Conservation (phyloP, 2,113 vertebrate genomes). For the Ceyx cyanopectus region DNA sequence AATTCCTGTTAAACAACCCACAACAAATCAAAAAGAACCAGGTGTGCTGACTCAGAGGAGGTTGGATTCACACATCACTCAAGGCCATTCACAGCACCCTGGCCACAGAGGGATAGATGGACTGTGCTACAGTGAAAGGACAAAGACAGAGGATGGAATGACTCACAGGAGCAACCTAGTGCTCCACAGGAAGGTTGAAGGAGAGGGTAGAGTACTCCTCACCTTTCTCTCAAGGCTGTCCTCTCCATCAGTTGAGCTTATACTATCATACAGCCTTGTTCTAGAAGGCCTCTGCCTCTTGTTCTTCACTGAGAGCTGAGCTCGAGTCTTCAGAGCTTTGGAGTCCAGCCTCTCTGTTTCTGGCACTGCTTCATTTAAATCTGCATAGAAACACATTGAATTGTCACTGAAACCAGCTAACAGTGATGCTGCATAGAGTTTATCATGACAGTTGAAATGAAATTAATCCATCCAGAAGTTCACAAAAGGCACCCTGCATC, state of each 20-base stretch:
- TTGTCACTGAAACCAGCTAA: not conserved
- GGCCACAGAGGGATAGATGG: slow-evolving; percentile 4
- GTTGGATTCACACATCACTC: not conserved
- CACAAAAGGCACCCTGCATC: not conserved
- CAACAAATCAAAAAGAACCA: not conserved
- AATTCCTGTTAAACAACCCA: not conserved
- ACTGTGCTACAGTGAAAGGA: slow-evolving; percentile 23
- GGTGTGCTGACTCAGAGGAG: not conserved
- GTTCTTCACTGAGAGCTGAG: slow-evolving; percentile 82
- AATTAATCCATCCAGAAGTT: not conserved
- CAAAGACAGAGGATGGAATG: not conserved
- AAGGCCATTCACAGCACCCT: not conserved
- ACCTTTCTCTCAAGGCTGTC: slow-evolving; percentile 86
- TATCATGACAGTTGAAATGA: not conserved
- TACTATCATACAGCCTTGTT: slow-evolving; percentile 79
- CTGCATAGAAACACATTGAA: slow-evolving; percentile 53
- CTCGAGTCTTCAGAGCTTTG: slow-evolving; percentile 81
- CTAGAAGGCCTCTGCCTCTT: slow-evolving; percentile 79
- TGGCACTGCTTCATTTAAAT: slow-evolving; percentile 81
- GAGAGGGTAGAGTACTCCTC: slow-evolving; percentile 36
- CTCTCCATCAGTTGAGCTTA: slow-evolving; percentile 88
- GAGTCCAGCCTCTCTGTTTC: slow-evolving; percentile 82
- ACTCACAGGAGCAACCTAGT: not conserved
- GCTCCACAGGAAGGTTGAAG: not conserved
- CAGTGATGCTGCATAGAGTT: not conserved